Conservation (phyloP, 2,113 vertebrate species). For the Hassar affinis region DNA sequence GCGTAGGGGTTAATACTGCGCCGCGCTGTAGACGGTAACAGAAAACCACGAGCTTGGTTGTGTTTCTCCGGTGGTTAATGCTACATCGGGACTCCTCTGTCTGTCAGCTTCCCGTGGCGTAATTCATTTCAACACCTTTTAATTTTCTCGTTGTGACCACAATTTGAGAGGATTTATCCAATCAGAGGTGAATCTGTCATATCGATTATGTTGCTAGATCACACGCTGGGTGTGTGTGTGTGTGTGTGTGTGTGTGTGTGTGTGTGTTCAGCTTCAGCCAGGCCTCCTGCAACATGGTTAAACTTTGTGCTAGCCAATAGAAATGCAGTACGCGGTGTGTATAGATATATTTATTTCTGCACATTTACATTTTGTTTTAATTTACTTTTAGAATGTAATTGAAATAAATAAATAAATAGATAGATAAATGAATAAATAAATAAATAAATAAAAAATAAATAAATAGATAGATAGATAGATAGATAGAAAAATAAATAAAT, state of each 20-base stretch:
- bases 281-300: slow-evolving; percentile 50
- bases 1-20: background rate
- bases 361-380: background rate
- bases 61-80: too few species aligned
- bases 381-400: too few species aligned
- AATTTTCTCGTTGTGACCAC: slow-evolving; percentile 22
- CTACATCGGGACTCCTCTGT: slow-evolving; percentile 39
- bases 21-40: background rate
- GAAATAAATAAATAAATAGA: too few species aligned
- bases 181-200: slow-evolving; percentile 52
- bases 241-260: slow-evolving; percentile 28
- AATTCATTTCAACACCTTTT: slow-evolving; percentile 21
- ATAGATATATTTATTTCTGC: slow-evolving; percentile 14
- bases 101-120: background rate
- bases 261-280: slow-evolving; percentile 48
- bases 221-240: slow-evolving; percentile 15
- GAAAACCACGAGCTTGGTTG: background rate
- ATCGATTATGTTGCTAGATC: slow-evolving; percentile 53
- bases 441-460: too few species aligned
- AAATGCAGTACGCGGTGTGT: slow-evolving; percentile 42
- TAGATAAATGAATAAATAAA: too few species aligned
- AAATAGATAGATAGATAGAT: too few species aligned
- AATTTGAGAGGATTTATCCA: slow-evolving; percentile 51
- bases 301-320: slow-evolving; percentile 51
- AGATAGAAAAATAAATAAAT: too few species aligned